A percentile compares a stretch with the other conserved stretches of the same genome.
Evolutionary conservation across 2,888 invertebrate species (phyloP).

Genomic region (Mamestra brassicae): DNA sequence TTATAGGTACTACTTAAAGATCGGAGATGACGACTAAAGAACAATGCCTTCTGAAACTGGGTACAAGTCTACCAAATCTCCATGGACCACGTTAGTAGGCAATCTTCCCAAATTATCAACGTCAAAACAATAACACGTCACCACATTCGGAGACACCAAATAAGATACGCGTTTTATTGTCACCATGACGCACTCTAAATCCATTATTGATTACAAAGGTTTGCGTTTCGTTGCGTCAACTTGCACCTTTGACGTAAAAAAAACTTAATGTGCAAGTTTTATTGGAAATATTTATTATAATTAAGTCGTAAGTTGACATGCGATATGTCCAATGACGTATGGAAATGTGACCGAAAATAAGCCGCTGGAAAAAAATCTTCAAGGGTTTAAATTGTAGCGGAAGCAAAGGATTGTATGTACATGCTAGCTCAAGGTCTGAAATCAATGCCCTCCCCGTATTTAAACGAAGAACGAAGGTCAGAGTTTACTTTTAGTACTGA

Average conservation of each 20-base stretch:
- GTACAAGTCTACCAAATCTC: no score
- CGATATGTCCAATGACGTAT: not conserved
- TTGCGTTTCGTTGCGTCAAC: conserved; percentile 27
- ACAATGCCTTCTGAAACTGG: no score
- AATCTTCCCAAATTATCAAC: not conserved
- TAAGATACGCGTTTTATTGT: conserved; percentile 5
- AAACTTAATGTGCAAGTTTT: conserved; percentile 27
- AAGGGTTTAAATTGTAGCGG: not conserved
- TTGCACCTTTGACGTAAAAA: conserved; percentile 46
- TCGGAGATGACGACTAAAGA: no score
- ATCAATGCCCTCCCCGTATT: not conserved
- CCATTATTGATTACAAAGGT: conserved; percentile 14
- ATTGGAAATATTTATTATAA: conserved; percentile 4
- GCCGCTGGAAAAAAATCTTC: not conserved
- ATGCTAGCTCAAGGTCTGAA: not conserved
- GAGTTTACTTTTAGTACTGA: no score
- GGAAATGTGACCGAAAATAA: conserved; percentile 12
- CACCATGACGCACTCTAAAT: conserved; percentile 10
- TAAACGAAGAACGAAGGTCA: not conserved
- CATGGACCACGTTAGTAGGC: not conserved
- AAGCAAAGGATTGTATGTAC: not conserved
- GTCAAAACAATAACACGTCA: not conserved
- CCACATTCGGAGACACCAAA: not conserved
- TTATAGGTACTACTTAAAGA: no score
- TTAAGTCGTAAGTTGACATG: conserved; percentile 1